phyloP scores from a whole-genome alignment of 2,888 invertebrate species.

The Tenthredo scrophulariae region DNA sequence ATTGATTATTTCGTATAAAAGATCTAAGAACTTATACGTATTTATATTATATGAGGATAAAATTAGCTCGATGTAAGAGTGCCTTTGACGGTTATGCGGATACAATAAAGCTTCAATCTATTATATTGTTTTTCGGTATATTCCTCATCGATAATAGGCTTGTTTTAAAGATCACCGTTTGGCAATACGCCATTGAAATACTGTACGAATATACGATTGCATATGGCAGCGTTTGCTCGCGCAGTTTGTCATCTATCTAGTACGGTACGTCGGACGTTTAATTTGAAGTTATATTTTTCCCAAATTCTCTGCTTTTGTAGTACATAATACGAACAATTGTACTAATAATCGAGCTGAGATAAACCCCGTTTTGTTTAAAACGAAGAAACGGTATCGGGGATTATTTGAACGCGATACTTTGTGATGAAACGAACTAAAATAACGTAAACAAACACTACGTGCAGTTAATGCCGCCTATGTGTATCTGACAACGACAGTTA shows the following conservation, averaged over 20 bases:
- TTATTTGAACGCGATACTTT: not conserved
- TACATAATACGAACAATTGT: conserved; percentile 10
- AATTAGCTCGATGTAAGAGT: not conserved
- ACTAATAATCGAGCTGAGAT: not conserved
- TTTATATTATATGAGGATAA: not conserved
- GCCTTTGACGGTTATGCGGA: not conserved
- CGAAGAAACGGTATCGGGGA: not conserved
- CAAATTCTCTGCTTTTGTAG: conserved; percentile 19
- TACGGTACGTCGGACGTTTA: conserved; percentile 2
- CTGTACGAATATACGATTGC: conserved; percentile 15
- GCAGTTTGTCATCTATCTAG: conserved; percentile 7
- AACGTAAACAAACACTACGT: conserved; percentile 45
- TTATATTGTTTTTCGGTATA: not conserved
- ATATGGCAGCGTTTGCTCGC: conserved; percentile 45
- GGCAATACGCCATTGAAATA: conserved; percentile 30
- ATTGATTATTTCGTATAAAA: not conserved
- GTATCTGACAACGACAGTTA: conserved; percentile 47
- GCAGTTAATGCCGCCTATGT: conserved; percentile 26
- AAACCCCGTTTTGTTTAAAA: not conserved
- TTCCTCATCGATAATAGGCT: not conserved
- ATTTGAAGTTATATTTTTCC: conserved; percentile 32
- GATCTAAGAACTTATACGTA: not conserved
- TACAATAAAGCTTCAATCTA: not conserved
- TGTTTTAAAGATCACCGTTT: conserved; percentile 3
- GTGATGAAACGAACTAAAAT: not conserved